These are phyloP conservation scores for Charina bottae DNA, from an alignment of 2,113 vertebrate species.

Conservation along the genomic window DNA sequence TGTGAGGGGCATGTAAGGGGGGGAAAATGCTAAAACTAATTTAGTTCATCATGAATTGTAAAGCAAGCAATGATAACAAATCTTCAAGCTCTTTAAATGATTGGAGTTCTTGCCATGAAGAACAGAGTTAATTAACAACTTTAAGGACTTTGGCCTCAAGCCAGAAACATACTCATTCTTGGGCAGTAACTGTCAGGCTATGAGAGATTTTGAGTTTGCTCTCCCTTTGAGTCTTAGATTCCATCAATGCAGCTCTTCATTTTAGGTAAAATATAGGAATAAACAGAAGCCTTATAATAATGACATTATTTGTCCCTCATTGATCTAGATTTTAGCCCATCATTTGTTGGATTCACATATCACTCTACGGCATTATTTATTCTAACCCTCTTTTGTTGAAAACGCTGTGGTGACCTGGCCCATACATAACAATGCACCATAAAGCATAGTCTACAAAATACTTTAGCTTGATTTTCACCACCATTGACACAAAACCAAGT, in stretches of 20 bases:
- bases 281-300: neutral
- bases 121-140: slow-evolving; percentile 6
- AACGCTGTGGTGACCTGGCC: neutral
- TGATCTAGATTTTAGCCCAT: neutral
- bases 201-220: neutral
- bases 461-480: neutral
- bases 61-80: slow-evolving; percentile 36
- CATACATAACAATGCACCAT: neutral
- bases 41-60: slow-evolving; percentile 46
- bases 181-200: too few species aligned
- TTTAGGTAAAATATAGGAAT: neutral
- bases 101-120: slow-evolving; percentile 1
- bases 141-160: neutral
- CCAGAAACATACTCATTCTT: neutral
- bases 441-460: neutral
- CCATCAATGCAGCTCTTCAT: neutral
- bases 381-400: neutral
- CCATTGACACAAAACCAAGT: neutral
- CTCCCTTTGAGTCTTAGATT: neutral
- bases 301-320: neutral
- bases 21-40: slow-evolving; percentile 1
- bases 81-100: slow-evolving; percentile 36
- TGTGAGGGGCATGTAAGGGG: slow-evolving; percentile 10
- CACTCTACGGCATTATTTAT: neutral
- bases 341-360: neutral